phyloP scores from a whole-genome alignment of 64 coral and sea anemone genomes.

The Stichodactyla mertensii region DNA sequence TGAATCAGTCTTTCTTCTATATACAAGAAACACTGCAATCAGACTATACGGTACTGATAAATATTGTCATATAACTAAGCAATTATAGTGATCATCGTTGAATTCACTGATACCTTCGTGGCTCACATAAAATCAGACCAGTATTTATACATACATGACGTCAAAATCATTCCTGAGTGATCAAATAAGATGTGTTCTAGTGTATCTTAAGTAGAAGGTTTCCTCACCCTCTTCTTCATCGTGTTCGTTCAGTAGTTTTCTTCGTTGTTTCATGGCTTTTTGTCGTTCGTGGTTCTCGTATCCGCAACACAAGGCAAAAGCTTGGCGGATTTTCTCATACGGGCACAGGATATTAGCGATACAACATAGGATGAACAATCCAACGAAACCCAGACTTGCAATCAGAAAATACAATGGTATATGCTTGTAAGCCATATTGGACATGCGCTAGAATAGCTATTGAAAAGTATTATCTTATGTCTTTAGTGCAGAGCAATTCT shows the following conservation, averaged over 20 bases:
- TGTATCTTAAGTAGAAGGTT: background rate
- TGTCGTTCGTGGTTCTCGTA: background rate
- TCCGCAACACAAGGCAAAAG: slow-evolving; percentile 10
- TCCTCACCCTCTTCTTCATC: slow-evolving; percentile 9
- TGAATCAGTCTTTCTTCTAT: too few species aligned
- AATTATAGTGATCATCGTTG: too few species aligned
- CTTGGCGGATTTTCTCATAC: slow-evolving; percentile 24
- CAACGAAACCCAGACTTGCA: background rate
- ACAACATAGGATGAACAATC: slow-evolving; percentile 5
- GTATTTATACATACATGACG: background rate
- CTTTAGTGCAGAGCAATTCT: too few species aligned
- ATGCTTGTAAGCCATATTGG: slow-evolving; percentile 5
- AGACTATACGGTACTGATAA: too few species aligned
- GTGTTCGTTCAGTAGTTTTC: background rate
- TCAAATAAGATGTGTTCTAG: slow-evolving; percentile 20
- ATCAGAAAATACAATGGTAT: slow-evolving; percentile 22
- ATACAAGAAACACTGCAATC: too few species aligned
- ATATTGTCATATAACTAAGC: too few species aligned
- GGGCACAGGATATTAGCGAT: slow-evolving; percentile 15
- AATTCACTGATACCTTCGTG: too few species aligned
- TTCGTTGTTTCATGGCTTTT: background rate
- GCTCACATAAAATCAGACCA: too few species aligned
- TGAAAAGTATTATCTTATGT: background rate
- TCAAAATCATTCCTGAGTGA: background rate
- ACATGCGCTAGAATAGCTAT: background rate